These are phyloP conservation scores for Pinna nobilis DNA, from an alignment of 1,140 invertebrate genomes.

Conservation along the genomic window DNA sequence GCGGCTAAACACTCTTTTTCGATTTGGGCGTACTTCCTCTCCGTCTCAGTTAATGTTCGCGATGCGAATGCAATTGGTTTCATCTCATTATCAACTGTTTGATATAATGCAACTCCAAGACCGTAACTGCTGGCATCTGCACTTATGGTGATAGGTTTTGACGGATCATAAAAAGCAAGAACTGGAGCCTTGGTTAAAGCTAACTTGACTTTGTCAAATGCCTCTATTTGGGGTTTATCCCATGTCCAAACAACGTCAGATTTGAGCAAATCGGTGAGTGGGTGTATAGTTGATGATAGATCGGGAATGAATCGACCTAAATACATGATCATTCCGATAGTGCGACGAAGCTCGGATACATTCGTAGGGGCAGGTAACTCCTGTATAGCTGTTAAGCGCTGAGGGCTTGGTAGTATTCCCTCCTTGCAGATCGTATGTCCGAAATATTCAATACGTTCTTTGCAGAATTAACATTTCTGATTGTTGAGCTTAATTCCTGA, in stretches of 20 bases:
- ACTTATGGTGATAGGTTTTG: conserved; percentile 1
- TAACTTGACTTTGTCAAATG: conserved; percentile 31
- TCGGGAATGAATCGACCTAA: conserved; percentile 68
- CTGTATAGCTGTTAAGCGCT: conserved; percentile 70
- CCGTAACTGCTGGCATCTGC: conserved; percentile 42
- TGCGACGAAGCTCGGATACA: conserved; percentile 65
- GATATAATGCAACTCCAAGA: conserved; percentile 4
- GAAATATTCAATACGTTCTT: conserved; percentile 44
- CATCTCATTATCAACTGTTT: neutral
- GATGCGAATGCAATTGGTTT: conserved; percentile 73
- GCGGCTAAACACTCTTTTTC: conserved; percentile 76
- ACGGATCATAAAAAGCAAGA: conserved; percentile 2
- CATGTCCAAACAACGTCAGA: conserved; percentile 29
- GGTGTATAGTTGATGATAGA: conserved; percentile 14
- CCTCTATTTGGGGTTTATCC: conserved; percentile 8
- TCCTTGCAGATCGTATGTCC: conserved; percentile 51
- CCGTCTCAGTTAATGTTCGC: conserved; percentile 68
- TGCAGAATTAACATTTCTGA: conserved; percentile 73
- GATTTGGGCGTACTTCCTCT: conserved; percentile 76
- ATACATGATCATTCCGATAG: conserved; percentile 74
- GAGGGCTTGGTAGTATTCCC: conserved; percentile 44
- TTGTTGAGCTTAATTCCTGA: conserved; percentile 72
- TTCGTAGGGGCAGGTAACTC: conserved; percentile 68
- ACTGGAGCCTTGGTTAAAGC: conserved; percentile 4
- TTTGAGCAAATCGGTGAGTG: conserved; percentile 25